Base-by-base conservation (phyloP, 2,888 invertebrate genomes). In the Spisula subtruncata region DNA sequence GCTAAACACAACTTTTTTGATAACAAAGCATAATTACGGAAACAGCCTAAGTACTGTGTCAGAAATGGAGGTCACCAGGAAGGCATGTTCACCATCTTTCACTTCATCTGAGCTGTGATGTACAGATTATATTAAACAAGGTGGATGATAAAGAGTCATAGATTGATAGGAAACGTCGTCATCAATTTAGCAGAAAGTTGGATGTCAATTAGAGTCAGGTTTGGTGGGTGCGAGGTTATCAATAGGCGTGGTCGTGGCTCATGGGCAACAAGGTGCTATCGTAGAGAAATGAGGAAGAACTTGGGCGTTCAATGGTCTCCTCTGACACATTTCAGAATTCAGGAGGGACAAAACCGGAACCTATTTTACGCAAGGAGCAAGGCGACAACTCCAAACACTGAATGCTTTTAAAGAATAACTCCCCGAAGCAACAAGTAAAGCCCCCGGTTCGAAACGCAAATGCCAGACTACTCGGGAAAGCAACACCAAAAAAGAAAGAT, bases 101-200 rank as follows among this genome's bases (percentile, higher is more conserved):
- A 51, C 51, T 12, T 51, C 8, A 12, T 51, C 51, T 12, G 51
- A 51, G 8, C 14, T 51, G 79, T 25, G 89, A 91, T 82, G 84
- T 93, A 6, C 18, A n/a, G 8, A 18, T 89, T 10, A 29, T 91
- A 75, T 81, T 92, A 46, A 86, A 91, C 46, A 60, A 89, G 14
- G 41, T 89, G 25, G 91, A 91, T 4, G 54, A 56, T 18, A 93
- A 92, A 89, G n/a, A 51, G 84, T 80, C 85, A 83, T 0, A 29
- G 85, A 48, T 48, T 92, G 4, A 82, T 91, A 46, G 91, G 90
- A 0, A 91, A 92, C 56, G 83, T 88, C 71, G 90, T 89, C 20
- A 91, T 85, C n/a, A 92, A 92, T 54, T 60, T 92, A 16, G 87
- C 88, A 20, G 93, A 93, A 87, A 85, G 71, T n/a, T 92, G 91